Percentiles rank a stretch among this genome's conserved stretches.
phyloP scores from a whole-genome alignment of 1,140 invertebrate species.

The Pogonomyrmex barbatus region DNA sequence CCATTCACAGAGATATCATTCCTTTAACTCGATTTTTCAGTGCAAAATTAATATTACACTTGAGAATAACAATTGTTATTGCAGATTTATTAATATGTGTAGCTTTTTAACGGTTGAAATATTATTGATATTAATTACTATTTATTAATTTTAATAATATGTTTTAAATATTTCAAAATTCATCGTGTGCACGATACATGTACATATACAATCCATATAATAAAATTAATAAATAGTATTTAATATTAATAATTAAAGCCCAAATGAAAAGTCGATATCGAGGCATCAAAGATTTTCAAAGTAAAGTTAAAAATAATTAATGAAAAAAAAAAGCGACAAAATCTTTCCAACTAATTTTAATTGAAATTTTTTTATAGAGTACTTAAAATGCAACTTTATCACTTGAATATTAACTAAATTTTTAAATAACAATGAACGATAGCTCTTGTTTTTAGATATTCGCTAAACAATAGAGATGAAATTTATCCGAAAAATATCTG shows the following conservation, averaged over 20 bases:
- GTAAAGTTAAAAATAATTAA: not conserved
- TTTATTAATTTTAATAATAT: not conserved
- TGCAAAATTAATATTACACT: not conserved
- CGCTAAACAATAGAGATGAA: not conserved
- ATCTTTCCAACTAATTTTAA: not conserved
- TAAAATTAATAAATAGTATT: not conserved
- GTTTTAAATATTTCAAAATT: not conserved
- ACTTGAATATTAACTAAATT: not conserved
- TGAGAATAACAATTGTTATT: not conserved
- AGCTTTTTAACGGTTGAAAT: not conserved
- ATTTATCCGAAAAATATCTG: not conserved
- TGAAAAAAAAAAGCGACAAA: not conserved
- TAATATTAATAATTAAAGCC: not conserved
- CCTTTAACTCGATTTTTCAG: conserved; percentile 36
- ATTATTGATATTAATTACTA: conserved; percentile 2
- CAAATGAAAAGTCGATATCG: not conserved
- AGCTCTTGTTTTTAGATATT: not conserved
- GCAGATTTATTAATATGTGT: not conserved
- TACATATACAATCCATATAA: not conserved
- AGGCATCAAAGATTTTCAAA: not conserved
- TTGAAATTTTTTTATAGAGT: not conserved
- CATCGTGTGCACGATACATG: not conserved
- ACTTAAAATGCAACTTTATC: not conserved
- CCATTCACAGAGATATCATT: conserved; percentile 21
- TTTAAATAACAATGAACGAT: conserved; percentile 7